A percentile compares a stretch with the other conserved stretches of the same genome.
Evolutionary conservation across 2,113 vertebrate species (phyloP).

Genomic region (Ploceus nigricollis): DNA sequence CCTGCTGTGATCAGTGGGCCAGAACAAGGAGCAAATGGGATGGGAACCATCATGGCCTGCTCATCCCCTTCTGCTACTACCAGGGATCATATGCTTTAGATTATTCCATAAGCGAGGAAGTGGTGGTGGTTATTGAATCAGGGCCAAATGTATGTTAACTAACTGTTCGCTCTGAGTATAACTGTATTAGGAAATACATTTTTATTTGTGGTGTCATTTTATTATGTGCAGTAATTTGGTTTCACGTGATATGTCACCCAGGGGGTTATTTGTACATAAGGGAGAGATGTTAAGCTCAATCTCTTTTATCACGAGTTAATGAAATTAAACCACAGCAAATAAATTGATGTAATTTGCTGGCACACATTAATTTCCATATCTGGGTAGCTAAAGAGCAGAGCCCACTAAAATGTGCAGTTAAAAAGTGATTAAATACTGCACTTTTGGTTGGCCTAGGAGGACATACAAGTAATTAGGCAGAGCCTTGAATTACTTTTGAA

Average conservation of each 20-base stretch:
- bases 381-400: background rate
- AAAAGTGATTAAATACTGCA: background rate
- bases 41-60: background rate
- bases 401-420: background rate
- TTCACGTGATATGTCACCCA: background rate
- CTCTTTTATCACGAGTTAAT: conserved; percentile 26
- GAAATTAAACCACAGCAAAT: conserved; percentile 61
- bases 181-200: conserved; percentile 7
- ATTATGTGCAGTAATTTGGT: conserved; percentile 15
- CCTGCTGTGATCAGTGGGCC: background rate
- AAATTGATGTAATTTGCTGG: conserved; percentile 42
- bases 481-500: conserved; percentile 28
- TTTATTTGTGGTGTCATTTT: conserved; percentile 51
- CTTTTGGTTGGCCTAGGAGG: conserved; percentile 7
- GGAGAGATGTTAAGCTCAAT: conserved; percentile 7
- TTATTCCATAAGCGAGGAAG: background rate
- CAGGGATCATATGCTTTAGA: background rate
- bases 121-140: background rate
- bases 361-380: background rate
- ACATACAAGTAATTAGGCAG: conserved; percentile 36
- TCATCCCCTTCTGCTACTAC: background rate
- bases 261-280: conserved; percentile 39
- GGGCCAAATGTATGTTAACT: background rate
- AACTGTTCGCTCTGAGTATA: background rate
- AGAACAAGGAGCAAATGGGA: background rate